These are phyloP conservation scores for Microctenopoma lineatum DNA, from an alignment of 2,797 vertebrate species.

Conservation along the genomic window DNA sequence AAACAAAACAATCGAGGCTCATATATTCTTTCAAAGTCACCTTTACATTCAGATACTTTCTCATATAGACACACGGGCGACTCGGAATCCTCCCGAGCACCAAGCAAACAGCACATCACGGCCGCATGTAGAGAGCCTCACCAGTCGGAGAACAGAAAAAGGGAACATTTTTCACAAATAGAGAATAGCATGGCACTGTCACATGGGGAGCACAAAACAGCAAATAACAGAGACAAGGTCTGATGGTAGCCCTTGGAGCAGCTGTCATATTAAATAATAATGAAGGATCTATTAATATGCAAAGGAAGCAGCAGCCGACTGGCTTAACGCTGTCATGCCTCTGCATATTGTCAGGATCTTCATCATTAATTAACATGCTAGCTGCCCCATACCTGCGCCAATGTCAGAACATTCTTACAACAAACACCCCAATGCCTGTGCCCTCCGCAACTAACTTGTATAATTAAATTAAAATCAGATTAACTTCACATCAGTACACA, in stretches of 20 bases:
- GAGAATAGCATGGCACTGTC: conserved; percentile 84
- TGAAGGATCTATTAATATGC: conserved; percentile 93
- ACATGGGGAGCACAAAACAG: conserved; percentile 86
- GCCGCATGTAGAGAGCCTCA: conserved; percentile 61
- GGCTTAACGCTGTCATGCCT: conserved; percentile 91
- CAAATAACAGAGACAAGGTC: conserved; percentile 89
- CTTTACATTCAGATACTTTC: conserved; percentile 81
- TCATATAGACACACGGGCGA: conserved; percentile 59
- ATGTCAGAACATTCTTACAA: conserved; percentile 90
- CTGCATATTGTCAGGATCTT: conserved; percentile 92
- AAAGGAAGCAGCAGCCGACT: conserved; percentile 90
- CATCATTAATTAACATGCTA: conserved; percentile 92
- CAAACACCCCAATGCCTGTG: conserved; percentile 85
- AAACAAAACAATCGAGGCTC: conserved; percentile 82
- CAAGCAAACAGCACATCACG: conserved; percentile 70
- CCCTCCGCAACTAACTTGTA: conserved; percentile 82
- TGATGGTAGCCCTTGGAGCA: conserved; percentile 90
- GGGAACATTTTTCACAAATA: conserved; percentile 77
- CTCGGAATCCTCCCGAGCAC: conserved; percentile 68
- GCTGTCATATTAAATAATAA: conserved; percentile 94
- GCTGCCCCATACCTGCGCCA: conserved; percentile 90
- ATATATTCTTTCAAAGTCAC: conserved; percentile 86
- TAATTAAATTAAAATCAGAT: conserved; percentile 91
- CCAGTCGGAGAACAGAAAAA: conserved; percentile 52
- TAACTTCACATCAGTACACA: conserved; percentile 85